A percentile compares a stretch with the other conserved stretches of the same genome.
These are phyloP conservation scores for Leptinotarsa juncta DNA, from an alignment of 2,888 invertebrate species.

Conservation along the genomic window DNA sequence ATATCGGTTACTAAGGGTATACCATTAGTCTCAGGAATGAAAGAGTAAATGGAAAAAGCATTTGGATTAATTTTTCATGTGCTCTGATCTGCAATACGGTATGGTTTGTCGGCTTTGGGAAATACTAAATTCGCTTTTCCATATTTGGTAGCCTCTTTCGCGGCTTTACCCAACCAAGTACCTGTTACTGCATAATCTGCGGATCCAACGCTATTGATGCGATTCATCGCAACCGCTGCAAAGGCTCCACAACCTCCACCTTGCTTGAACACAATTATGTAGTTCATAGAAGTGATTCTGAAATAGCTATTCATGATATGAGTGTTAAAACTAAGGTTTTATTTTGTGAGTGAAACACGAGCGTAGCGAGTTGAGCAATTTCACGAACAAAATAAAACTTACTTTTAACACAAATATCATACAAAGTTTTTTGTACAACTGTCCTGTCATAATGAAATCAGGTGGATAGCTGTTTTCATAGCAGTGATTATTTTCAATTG, in stretches of 20 bases:
- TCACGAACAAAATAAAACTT: too few species aligned
- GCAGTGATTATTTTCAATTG: too few species aligned
- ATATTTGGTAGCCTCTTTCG: conserved; percentile 94
- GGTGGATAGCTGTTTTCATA: too few species aligned
- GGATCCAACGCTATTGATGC: conserved; percentile 81
- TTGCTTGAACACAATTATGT: conserved; percentile 92
- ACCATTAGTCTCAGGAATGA: conserved; percentile 76
- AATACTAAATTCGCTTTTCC: conserved; percentile 89
- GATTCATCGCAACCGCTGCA: conserved; percentile 91
- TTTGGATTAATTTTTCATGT: conserved; percentile 88
- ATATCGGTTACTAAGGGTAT: conserved; percentile 95
- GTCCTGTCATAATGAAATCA: too few species aligned
- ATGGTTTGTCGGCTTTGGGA: conserved; percentile 79
- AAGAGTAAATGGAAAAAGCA: conserved; percentile 92
- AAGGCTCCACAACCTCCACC: conserved; percentile 97
- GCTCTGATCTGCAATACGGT: conserved; percentile 78
- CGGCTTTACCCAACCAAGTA: conserved; percentile 95
- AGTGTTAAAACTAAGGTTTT: too few species aligned
- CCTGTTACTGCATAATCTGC: conserved; percentile 92
- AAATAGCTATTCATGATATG: too few species aligned
- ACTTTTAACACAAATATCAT: too few species aligned
- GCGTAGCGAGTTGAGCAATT: too few species aligned
- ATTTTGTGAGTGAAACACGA: too few species aligned
- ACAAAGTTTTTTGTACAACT: too few species aligned
- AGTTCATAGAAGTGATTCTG: conserved; percentile 61